Base-by-base conservation (phyloP, 1,140 invertebrate species). In the Rhagoletis zephyria region DNA sequence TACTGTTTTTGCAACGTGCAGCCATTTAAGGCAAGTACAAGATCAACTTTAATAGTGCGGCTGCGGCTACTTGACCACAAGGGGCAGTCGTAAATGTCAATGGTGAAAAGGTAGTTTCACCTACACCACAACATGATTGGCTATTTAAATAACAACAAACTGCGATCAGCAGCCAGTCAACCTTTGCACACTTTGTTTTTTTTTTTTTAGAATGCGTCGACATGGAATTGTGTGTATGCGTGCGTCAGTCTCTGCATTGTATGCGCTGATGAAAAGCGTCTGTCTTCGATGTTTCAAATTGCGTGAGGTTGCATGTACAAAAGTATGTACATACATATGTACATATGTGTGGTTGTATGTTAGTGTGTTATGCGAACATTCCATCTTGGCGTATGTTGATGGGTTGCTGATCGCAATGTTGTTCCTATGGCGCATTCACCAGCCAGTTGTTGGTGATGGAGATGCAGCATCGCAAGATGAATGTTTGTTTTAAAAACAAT, bases 401-500 rank as follows among this genome's bases (percentile, higher is more conserved):
- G 64, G 30, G 48, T 77, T 81, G 74, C n/a, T 81, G 74, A 30
- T 81, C 70, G 6, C 74, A 48, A 9, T 81, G n/a, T 74, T 74
- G 70, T 70, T 81, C 0, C 74, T 48, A 48, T 30, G n/a, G 45
- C 45, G n/a, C 48, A n/a, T 48, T 45, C 45, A 14, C 14, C 16
- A 14, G 74, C 48, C 1, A 10, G 48, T 59, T 51, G 14, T 12
- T 81, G 74, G 2, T 81, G 74, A 81, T 81, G 74, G 74, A 81
- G 74, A 81, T 81, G 74, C 85, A 40, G 12, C 85, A 85, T 42
- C 59, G 12, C 85, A 63, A 85, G 60, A 85, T 85, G 85, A 85
- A 85, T 88, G 87, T 87, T 88, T 88, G 86, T 88, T 88, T 88
- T 63, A 67, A 88, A 88, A 85, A 88, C 81, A 88, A 85, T 88